These are phyloP conservation scores for Leptopilina clavipes DNA, from an alignment of 1,140 invertebrate genomes.

Conservation along the genomic window DNA sequence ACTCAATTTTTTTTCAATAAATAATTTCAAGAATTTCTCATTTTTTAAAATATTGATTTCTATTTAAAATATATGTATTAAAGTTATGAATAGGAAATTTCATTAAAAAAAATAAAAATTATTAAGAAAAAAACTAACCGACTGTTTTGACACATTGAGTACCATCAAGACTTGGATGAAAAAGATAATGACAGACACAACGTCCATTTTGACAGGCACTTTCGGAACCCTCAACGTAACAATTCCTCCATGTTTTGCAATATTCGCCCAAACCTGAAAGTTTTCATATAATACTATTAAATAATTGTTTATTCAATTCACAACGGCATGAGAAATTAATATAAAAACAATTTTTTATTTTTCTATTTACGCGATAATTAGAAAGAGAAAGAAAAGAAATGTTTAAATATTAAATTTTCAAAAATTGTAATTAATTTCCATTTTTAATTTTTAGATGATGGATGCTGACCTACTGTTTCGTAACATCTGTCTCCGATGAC, in stretches of 20 bases:
- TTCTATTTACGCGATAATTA: neutral
- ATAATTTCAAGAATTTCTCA: no score
- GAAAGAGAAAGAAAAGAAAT: no score
- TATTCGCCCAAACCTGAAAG: constrained; percentile 59
- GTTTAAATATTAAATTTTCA: no score
- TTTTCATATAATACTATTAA: no score
- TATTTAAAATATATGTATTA: no score
- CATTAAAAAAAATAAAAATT: neutral
- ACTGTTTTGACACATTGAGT: constrained; percentile 61
- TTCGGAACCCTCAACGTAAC: constrained; percentile 58
- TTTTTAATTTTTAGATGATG: no score
- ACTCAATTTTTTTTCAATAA: neutral
- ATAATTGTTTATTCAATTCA: no score
- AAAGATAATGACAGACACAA: constrained; percentile 60
- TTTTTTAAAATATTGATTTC: no score
- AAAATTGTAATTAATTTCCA: no score
- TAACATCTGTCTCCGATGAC: constrained; percentile 63
- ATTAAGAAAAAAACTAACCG: constrained; percentile 52
- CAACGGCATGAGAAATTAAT: no score
- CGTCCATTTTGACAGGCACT: constrained; percentile 60
- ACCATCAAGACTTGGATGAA: constrained; percentile 60
- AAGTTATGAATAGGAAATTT: no score
- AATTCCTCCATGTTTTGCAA: constrained; percentile 63
- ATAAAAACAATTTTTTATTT: constrained; percentile 15
- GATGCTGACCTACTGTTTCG: constrained; percentile 61